phyloP scores from a whole-genome alignment of 2,888 invertebrate species.

The Cinara cedri region DNA sequence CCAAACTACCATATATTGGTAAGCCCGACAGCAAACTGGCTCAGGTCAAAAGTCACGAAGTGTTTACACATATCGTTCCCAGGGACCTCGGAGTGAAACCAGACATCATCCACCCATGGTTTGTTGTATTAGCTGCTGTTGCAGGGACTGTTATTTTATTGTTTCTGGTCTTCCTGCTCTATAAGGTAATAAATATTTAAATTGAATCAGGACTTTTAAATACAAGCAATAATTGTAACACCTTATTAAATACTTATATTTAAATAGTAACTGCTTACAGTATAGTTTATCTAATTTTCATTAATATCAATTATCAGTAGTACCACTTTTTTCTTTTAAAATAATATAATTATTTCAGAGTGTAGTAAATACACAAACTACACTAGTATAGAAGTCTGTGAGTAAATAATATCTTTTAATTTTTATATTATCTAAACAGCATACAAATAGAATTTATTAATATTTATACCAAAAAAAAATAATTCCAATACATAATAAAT shows the following conservation, averaged over 20 bases:
- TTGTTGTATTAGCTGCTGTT: slow-evolving; percentile 82
- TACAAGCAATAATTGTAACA: too few relatives aligned
- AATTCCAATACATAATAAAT: slow-evolving; percentile 31
- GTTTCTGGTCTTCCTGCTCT: slow-evolving; percentile 77
- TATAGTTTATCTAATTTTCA: neutral
- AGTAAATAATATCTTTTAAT: too few relatives aligned
- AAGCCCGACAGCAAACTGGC: slow-evolving; percentile 69
- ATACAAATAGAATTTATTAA: too few relatives aligned
- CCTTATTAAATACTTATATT: too few relatives aligned
- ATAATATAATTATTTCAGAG: too few relatives aligned
- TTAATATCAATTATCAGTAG: neutral
- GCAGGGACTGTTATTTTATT: slow-evolving; percentile 80
- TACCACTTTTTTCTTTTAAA: neutral
- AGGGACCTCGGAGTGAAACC: slow-evolving; percentile 69
- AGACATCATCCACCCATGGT: slow-evolving; percentile 83
- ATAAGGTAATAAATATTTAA: slow-evolving; percentile 70
- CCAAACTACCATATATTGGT: slow-evolving; percentile 75
- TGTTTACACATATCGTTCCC: slow-evolving; percentile 75
- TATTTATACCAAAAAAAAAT: neutral
- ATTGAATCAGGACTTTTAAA: neutral
- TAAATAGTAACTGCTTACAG: neutral
- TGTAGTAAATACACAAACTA: too few relatives aligned
- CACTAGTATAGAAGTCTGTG: too few relatives aligned
- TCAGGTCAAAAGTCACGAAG: slow-evolving; percentile 71
- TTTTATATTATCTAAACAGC: too few relatives aligned